A percentile compares a stretch with the other conserved stretches of the same genome.
Conservation (phyloP, 2,113 vertebrate species). For the Scomber japonicus region DNA sequence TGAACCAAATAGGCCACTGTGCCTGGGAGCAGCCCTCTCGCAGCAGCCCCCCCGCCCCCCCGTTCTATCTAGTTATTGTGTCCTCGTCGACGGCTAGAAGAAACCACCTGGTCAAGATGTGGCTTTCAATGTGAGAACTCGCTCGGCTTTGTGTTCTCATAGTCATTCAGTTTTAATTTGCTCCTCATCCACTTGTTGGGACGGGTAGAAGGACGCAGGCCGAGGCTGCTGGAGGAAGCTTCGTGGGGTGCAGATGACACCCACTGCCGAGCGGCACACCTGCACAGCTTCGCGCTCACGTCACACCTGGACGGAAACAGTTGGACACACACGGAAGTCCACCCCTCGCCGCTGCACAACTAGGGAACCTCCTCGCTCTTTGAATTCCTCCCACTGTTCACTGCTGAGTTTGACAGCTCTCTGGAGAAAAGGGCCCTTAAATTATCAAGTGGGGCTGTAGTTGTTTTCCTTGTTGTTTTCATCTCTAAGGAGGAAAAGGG, state of each 20-base stretch:
- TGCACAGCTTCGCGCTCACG: background rate
- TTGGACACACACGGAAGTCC: background rate
- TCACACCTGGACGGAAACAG: background rate
- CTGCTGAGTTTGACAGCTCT: conserved; percentile 72
- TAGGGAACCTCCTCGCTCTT: conserved; percentile 15
- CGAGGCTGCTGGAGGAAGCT: background rate
- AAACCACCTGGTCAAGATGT: conserved; percentile 65
- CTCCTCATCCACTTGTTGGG: background rate
- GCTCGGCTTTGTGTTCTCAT: conserved; percentile 65
- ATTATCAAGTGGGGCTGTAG: conserved; percentile 78
- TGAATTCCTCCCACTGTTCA: conserved; percentile 40
- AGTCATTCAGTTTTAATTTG: conserved; percentile 41
- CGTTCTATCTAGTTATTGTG: conserved; percentile 37
- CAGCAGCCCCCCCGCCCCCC: background rate
- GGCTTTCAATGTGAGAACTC: conserved; percentile 71
- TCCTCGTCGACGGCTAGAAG: conserved; percentile 49
- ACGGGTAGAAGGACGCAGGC: background rate
- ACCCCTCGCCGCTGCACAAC: conserved; percentile 25
- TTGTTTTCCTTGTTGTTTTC: conserved; percentile 81
- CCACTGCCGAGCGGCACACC: conserved; percentile 18
- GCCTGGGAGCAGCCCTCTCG: conserved; percentile 53
- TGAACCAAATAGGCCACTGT: conserved; percentile 58
- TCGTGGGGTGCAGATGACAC: background rate
- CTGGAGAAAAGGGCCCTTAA: conserved; percentile 73
- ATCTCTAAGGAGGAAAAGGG: conserved; percentile 36